Percentiles rank a stretch among this genome's conserved stretches.
These are phyloP conservation scores for Turnix velox DNA, from an alignment of 2,113 vertebrate genomes.

Conservation along the genomic window DNA sequence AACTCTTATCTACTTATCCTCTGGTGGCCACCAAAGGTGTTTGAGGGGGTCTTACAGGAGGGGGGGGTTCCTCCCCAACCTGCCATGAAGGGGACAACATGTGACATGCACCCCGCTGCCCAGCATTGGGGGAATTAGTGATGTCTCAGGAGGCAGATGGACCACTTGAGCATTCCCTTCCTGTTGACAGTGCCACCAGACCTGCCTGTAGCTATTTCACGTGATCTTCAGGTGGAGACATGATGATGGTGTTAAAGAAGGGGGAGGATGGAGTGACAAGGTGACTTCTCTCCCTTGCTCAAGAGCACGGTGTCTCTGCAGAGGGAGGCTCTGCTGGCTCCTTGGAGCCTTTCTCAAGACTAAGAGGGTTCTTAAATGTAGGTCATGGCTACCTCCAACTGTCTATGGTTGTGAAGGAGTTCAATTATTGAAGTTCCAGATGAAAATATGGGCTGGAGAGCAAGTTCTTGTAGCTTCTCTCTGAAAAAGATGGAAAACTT, in stretches of 20 bases:
- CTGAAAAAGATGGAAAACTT: accelerated
- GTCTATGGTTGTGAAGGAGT: neutral
- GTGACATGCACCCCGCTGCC: accelerated
- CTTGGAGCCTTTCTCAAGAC: neutral
- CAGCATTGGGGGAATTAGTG: neutral
- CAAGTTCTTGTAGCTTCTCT: neutral
- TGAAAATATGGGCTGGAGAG: neutral
- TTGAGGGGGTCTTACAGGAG: accelerated
- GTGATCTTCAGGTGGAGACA: neutral
- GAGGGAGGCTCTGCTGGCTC: neutral
- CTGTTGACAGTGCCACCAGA: neutral
- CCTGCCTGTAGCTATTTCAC: neutral
- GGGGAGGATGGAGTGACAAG: neutral
- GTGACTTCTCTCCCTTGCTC: neutral
- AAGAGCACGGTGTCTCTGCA: neutral
- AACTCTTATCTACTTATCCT: neutral
- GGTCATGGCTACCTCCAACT: neutral
- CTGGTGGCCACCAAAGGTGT: neutral
- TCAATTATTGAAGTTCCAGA: neutral
- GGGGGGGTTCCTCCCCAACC: neutral
- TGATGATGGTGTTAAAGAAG: neutral
- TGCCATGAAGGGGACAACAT: accelerated
- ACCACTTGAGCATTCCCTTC: neutral
- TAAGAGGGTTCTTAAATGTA: neutral
- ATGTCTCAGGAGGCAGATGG: neutral